phyloP scores from a whole-genome alignment of 1,140 invertebrate species.

The Calephelis virginiensis region DNA sequence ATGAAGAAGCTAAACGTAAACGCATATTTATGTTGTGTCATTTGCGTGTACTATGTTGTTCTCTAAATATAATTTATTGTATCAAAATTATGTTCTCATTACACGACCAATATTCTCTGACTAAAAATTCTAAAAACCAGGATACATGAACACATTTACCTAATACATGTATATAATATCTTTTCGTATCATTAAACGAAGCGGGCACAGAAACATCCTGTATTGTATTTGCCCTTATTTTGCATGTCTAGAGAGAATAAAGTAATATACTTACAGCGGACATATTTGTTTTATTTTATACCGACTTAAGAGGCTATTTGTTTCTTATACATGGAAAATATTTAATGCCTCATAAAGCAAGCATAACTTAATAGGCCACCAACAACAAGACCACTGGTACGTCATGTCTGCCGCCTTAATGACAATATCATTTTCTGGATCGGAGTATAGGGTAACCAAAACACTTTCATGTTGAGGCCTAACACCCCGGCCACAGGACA shows the following conservation, averaged over 20 bases:
- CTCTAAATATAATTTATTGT: neutral
- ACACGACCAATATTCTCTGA: neutral
- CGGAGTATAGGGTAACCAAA: too few relatives aligned
- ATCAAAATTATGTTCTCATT: neutral
- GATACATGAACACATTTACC: conserved; percentile 1
- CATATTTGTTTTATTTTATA: conserved; percentile 38
- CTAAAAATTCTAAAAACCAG: neutral
- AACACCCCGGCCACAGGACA: too few relatives aligned
- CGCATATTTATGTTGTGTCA: neutral
- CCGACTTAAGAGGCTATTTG: too few relatives aligned
- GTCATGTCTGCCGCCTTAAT: too few relatives aligned
- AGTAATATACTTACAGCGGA: conserved; percentile 57
- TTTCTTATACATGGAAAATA: too few relatives aligned
- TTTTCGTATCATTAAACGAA: neutral
- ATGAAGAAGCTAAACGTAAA: neutral
- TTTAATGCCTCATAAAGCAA: too few relatives aligned
- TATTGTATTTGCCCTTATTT: conserved; percentile 59
- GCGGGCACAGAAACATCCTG: neutral
- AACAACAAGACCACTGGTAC: too few relatives aligned
- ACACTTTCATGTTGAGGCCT: too few relatives aligned
- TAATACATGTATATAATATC: conserved; percentile 1
- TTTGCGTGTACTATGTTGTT: neutral
- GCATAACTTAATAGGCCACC: too few relatives aligned
- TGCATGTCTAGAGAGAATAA: conserved; percentile 74
- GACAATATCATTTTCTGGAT: too few relatives aligned